Evolutionary conservation across 2,888 invertebrate species (phyloP).

Genomic region (Scrobipalpa costella): DNA sequence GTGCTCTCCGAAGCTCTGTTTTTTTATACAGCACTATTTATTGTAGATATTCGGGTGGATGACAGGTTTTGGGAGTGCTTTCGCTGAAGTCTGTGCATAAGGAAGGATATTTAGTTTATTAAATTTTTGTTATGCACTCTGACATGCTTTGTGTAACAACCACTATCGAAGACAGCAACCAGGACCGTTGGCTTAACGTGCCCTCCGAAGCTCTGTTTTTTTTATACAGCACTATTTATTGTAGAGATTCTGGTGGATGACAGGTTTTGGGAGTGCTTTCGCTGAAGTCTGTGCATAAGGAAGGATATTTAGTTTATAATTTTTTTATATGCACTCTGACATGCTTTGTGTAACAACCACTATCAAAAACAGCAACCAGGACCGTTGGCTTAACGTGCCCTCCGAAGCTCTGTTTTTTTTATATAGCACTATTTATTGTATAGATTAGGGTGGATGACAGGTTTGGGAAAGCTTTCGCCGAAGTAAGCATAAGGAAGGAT

Average conservation of each 20-base stretch:
- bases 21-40: slow-evolving; percentile 10
- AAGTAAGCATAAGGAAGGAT: background rate
- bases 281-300: background rate
- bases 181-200: no score
- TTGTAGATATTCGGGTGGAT: slow-evolving; percentile 3
- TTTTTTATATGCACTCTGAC: no score
- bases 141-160: no score
- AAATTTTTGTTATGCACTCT: no score
- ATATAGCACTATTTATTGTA: slow-evolving; percentile 14
- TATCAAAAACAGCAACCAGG: no score
- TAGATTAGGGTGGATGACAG: background rate
- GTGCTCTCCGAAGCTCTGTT: no score
- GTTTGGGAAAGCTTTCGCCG: background rate
- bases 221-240: slow-evolving; percentile 10
- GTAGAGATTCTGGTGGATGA: background rate
- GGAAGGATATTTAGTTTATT: background rate
- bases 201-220: no score
- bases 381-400: no score
- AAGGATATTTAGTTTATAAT: background rate
- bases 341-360: no score
- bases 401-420: no score
- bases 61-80: background rate
- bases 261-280: background rate
- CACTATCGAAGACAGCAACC: no score
- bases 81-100: background rate